Percentiles rank a stretch among this genome's conserved stretches.
These are phyloP conservation scores for Myiotriccus ornatus DNA, from an alignment of 2,797 vertebrate species.

Conservation along the genomic window DNA sequence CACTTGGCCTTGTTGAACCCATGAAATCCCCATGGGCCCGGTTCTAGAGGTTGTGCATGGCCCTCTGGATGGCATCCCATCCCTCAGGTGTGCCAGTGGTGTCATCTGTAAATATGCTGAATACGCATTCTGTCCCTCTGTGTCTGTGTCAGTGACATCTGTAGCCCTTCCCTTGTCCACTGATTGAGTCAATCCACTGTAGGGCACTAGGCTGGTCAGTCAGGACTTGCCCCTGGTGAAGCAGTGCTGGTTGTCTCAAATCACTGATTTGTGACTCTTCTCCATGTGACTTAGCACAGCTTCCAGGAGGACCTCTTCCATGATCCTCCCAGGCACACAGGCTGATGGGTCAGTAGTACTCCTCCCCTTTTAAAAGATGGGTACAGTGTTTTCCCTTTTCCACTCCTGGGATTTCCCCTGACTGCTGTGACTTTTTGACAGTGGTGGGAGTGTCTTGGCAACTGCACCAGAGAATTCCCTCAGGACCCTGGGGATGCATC, in stretches of 20 bases:
- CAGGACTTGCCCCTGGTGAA: neutral
- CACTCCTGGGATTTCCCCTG: neutral
- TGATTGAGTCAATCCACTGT: neutral
- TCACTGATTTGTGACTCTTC: neutral
- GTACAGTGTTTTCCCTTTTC: neutral
- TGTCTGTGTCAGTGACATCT: neutral
- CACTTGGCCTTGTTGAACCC: neutral
- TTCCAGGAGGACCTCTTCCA: neutral
- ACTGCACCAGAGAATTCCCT: neutral
- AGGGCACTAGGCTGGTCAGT: neutral
- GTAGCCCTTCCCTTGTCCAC: neutral
- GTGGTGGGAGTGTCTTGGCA: neutral
- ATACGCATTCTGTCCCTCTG: neutral
- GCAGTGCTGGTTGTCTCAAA: neutral
- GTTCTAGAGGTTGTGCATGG: rapidly evolving
- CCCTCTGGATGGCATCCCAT: neutral
- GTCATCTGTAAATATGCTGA: neutral
- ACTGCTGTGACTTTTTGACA: neutral
- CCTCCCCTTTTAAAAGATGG: neutral
- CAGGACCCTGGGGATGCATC: neutral
- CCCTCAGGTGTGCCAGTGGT: neutral
- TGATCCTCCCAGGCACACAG: neutral
- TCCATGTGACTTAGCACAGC: neutral
- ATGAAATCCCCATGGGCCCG: too few species aligned
- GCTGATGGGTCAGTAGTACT: neutral